Percentiles rank a stretch among this genome's conserved stretches.
These are phyloP conservation scores for Drosophila bifasciata DNA, from an alignment of 1,140 invertebrate species.

Conservation along the genomic window DNA sequence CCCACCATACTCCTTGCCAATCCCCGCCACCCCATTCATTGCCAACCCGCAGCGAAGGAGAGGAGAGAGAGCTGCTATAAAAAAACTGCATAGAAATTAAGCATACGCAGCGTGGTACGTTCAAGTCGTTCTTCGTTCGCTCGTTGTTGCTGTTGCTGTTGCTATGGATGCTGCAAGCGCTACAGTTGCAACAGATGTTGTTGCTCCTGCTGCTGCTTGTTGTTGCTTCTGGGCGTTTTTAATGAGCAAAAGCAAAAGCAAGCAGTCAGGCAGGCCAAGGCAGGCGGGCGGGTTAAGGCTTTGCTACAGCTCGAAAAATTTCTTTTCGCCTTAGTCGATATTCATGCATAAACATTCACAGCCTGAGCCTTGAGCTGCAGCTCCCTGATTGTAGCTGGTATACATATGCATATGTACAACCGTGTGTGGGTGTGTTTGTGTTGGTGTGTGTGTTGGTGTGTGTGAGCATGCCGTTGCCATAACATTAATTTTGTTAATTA, in stretches of 20 bases:
- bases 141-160: constrained; percentile 17
- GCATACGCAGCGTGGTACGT: constrained; percentile 65
- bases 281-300: constrained; percentile 24
- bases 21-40: constrained; percentile 18
- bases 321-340: constrained; percentile 56
- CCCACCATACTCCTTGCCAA: too few relatives aligned
- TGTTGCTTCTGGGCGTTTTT: constrained; percentile 59
- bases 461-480: constrained; percentile 56
- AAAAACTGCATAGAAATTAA: constrained; percentile 65
- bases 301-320: constrained; percentile 36
- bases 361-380: background rate
- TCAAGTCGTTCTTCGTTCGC: constrained; percentile 20
- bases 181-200: constrained; percentile 13
- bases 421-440: too few relatives aligned
- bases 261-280: constrained; percentile 13
- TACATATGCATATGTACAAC: background rate
- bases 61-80: constrained; percentile 8
- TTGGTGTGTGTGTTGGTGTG: background rate
- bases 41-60: constrained; percentile 22
- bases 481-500: constrained; percentile 82
- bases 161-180: constrained; percentile 20
- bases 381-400: too few relatives aligned
- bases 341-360: constrained; percentile 68
- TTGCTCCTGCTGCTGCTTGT: constrained; percentile 23
- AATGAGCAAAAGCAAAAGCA: constrained; percentile 61